phyloP scores from a whole-genome alignment of 2,888 invertebrate species.

The Lasioglossum calceatum region DNA sequence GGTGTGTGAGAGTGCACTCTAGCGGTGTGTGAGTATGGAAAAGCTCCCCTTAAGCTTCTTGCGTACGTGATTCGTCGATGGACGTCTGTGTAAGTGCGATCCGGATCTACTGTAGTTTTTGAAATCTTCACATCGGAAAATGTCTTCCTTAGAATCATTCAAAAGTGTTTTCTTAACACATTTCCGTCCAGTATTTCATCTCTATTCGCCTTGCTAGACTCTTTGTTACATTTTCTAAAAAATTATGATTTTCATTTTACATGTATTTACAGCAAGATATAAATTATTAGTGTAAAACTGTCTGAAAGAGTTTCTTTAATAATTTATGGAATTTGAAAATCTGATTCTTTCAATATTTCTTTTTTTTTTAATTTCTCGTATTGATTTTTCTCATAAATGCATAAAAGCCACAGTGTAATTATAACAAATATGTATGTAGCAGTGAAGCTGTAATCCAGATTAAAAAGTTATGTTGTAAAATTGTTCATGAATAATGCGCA shows the following conservation, averaged over 20 bases:
- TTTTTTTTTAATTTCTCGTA: not conserved
- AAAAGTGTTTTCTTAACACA: not conserved
- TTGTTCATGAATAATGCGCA: not conserved
- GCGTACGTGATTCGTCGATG: constrained; percentile 47
- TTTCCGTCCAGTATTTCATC: not conserved
- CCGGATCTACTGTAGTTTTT: constrained; percentile 25
- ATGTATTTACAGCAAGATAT: too few species aligned
- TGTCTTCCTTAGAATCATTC: not conserved
- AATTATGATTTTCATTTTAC: too few species aligned
- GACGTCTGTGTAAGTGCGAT: constrained; percentile 8
- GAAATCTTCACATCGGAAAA: not conserved
- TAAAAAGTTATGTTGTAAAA: not conserved
- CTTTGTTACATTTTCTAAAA: too few species aligned
- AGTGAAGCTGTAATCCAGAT: not conserved
- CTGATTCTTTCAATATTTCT: not conserved
- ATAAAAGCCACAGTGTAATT: not conserved
- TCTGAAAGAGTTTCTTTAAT: not conserved
- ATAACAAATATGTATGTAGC: not conserved
- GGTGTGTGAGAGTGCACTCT: too few species aligned
- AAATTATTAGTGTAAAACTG: too few species aligned
- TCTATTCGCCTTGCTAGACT: too few species aligned
- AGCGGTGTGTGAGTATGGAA: too few species aligned
- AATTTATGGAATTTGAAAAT: not conserved
- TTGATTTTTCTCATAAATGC: not conserved
- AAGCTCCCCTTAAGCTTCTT: too few species aligned